Percentiles rank a stretch among this genome's conserved stretches.
Conservation (phyloP, 2,797 vertebrate genomes). For the Distichodus sexfasciatus region DNA sequence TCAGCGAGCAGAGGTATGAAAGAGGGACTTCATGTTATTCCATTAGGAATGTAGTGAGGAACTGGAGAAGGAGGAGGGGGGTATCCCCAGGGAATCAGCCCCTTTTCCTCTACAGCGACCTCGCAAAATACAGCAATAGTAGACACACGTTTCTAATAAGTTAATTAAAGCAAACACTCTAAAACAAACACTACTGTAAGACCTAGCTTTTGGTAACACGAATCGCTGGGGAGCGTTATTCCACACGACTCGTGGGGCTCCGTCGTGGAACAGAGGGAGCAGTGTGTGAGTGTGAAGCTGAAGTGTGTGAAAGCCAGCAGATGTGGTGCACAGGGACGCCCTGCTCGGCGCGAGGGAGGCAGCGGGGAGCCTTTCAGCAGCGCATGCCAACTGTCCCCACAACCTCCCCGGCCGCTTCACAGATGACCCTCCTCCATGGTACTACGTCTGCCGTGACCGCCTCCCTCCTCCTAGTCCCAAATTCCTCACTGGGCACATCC, state of each 20-base stretch:
- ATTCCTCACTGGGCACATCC: neutral
- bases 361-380: slow-evolving; percentile 37
- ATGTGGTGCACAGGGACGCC: too few species aligned
- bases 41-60: slow-evolving; percentile 23
- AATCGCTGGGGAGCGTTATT: slow-evolving; percentile 11
- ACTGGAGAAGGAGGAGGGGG: neutral
- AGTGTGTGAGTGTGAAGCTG: slow-evolving; percentile 22
- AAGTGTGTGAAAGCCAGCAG: neutral
- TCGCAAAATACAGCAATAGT: neutral
- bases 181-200: slow-evolving; percentile 20
- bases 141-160: slow-evolving; percentile 1
- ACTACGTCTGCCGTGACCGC: slow-evolving; percentile 28
- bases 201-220: neutral
- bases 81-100: neutral
- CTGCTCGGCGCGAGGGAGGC: neutral
- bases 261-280: slow-evolving; percentile 16
- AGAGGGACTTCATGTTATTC: neutral
- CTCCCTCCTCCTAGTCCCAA: slow-evolving; percentile 21
- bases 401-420: slow-evolving; percentile 59
- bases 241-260: slow-evolving; percentile 43
- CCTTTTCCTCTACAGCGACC: neutral
- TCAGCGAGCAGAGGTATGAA: neutral
- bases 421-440: slow-evolving; percentile 58
- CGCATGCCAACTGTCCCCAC: slow-evolving; percentile 61
- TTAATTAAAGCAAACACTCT: slow-evolving; percentile 33